Percentiles rank a stretch among this genome's conserved stretches.
Conservation (phyloP, 2,888 invertebrate species). For the Dyspetes luteomarginatus region DNA sequence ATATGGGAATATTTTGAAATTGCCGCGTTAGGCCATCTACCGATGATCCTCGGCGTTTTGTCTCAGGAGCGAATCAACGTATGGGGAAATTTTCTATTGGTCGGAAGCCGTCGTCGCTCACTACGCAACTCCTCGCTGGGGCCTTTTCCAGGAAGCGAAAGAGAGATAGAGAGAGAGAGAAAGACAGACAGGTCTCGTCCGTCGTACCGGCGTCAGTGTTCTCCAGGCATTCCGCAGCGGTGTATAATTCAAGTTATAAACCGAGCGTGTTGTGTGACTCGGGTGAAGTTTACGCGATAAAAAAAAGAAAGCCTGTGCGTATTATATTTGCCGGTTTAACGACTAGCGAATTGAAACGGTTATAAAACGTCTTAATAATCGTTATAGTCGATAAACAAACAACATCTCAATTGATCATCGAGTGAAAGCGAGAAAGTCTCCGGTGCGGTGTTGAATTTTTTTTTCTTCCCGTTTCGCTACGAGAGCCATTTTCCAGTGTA, state of each 20-base stretch:
- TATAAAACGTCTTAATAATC: not conserved
- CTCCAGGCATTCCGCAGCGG: conserved; percentile 61
- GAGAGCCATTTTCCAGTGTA: conserved; percentile 29
- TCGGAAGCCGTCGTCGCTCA: conserved; percentile 33
- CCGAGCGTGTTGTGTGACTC: conserved; percentile 7
- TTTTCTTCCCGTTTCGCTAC: not conserved
- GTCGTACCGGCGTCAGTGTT: conserved; percentile 63
- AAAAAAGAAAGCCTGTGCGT: not conserved
- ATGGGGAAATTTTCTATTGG: conserved; percentile 45
- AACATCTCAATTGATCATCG: not conserved
- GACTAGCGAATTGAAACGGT: not conserved
- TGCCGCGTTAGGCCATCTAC: conserved; percentile 40
- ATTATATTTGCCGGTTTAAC: not conserved
- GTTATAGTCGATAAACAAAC: conserved; percentile 9
- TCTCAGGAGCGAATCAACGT: conserved; percentile 32
- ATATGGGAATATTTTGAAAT: conserved; percentile 28
- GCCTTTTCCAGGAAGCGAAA: too few relatives aligned
- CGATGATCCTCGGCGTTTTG: conserved; percentile 10
- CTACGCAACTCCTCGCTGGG: too few relatives aligned
- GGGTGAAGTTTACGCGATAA: conserved; percentile 24
- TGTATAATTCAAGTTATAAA: conserved; percentile 27
- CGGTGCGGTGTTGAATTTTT: conserved; percentile 23
- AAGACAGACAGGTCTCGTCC: conserved; percentile 37
- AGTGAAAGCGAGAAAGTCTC: not conserved
- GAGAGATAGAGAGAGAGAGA: conserved; percentile 9